A percentile compares a stretch with the other conserved stretches of the same genome.
Conservation (phyloP, 2,888 invertebrate genomes). For the Sinhomidia bicolor region DNA sequence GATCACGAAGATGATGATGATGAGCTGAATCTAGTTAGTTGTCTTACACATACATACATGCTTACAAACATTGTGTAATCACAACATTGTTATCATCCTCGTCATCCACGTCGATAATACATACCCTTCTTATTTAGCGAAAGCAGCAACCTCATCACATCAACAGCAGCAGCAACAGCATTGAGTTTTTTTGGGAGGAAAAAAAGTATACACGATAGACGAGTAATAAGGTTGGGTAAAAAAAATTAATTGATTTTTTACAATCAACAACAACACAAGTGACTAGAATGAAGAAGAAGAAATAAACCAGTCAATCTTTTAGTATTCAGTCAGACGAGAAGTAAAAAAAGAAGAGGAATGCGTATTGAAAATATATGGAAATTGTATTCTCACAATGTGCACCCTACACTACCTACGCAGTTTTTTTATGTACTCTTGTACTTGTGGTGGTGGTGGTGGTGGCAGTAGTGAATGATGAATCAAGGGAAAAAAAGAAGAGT, state of each 20-base stretch:
- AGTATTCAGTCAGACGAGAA: slow-evolving; percentile 20
- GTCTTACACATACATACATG: slow-evolving; percentile 6
- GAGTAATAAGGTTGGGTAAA: slow-evolving; percentile 55
- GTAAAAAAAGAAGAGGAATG: neutral
- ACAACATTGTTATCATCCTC: slow-evolving; percentile 27
- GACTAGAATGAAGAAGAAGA: slow-evolving; percentile 48
- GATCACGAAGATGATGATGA: slow-evolving; percentile 2
- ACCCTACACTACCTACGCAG: slow-evolving; percentile 32
- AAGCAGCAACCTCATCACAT: slow-evolving; percentile 45
- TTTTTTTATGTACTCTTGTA: neutral
- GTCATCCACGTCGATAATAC: slow-evolving; percentile 22
- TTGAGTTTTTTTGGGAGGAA: slow-evolving; percentile 37
- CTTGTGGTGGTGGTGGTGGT: neutral
- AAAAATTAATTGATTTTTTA: slow-evolving; percentile 72
- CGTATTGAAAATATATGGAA: slow-evolving; percentile 7
- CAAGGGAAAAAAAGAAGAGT: slow-evolving; percentile 38
- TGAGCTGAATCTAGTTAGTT: neutral
- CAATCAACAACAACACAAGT: slow-evolving; percentile 56
- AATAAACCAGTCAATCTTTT: slow-evolving; percentile 66
- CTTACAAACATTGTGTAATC: slow-evolving; percentile 50
- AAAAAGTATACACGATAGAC: neutral
- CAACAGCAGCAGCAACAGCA: slow-evolving; percentile 59
- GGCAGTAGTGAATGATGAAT: slow-evolving; percentile 20
- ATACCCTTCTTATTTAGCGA: slow-evolving; percentile 25
- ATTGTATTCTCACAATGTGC: slow-evolving; percentile 1